Evolutionary conservation across 2,888 invertebrate genomes (phyloP).

Genomic region (Meiosimyza decipiens): DNA sequence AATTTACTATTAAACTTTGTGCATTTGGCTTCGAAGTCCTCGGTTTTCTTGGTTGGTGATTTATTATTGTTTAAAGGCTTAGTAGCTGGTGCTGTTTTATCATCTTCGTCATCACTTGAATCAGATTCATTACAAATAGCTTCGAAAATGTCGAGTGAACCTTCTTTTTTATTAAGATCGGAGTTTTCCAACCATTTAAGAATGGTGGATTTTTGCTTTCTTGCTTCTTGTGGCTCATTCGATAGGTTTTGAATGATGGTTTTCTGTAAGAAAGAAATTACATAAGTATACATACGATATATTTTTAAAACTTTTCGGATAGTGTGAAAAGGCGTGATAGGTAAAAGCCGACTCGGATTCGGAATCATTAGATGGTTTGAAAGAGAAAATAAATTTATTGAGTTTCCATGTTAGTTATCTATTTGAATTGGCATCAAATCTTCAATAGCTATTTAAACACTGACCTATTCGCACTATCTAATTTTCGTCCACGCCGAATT

Average conservation of each 20-base stretch:
- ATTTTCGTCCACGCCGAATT: too few species aligned
- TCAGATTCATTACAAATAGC: slow-evolving; percentile 62
- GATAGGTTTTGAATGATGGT: not conserved
- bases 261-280: not conserved
- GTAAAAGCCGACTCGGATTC: too few species aligned
- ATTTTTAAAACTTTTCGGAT: too few species aligned
- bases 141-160: slow-evolving; percentile 61
- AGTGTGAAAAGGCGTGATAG: too few species aligned
- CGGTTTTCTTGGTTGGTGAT: slow-evolving; percentile 19
- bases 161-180: slow-evolving; percentile 62
- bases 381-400: too few species aligned
- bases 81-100: slow-evolving; percentile 29
- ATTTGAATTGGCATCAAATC: too few species aligned
- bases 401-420: too few species aligned
- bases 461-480: too few species aligned
- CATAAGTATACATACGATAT: not conserved
- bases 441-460: too few species aligned
- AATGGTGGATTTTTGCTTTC: slow-evolving; percentile 49
- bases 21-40: slow-evolving; percentile 41
- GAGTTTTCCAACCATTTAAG: slow-evolving; percentile 65
- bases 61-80: slow-evolving; percentile 32
- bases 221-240: not conserved
- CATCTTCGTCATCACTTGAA: slow-evolving; percentile 52
- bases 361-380: too few species aligned
- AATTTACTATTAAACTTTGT: slow-evolving; percentile 47